Evolutionary conservation across 1,140 invertebrate genomes (phyloP).

Genomic region (Glomeris maerens): DNA sequence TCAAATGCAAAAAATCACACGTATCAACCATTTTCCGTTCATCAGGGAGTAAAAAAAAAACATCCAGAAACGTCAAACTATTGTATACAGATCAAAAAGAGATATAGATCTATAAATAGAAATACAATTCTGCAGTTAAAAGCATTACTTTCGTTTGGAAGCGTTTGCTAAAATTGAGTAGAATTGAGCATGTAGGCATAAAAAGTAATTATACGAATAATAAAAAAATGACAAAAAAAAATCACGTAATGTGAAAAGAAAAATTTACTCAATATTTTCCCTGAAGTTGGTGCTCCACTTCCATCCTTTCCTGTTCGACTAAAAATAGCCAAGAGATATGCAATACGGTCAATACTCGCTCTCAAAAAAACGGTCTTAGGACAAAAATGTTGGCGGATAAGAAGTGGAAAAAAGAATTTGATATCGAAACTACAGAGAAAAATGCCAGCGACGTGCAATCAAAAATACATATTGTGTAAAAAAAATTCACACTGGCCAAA

Average conservation of each 20-base stretch:
- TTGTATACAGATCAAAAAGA: too few relatives aligned
- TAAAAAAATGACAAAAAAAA: constrained; percentile 8
- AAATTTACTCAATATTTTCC: constrained; percentile 12
- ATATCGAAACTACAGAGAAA: too few relatives aligned
- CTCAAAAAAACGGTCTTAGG: background rate
- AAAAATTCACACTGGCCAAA: too few relatives aligned
- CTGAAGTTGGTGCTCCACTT: constrained; percentile 14
- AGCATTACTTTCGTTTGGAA: too few relatives aligned
- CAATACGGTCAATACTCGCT: background rate
- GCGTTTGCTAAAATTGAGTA: background rate
- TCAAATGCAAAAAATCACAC: constrained; percentile 9
- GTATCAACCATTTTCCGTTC: too few relatives aligned
- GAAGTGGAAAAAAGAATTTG: background rate
- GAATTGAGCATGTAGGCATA: background rate
- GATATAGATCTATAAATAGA: too few relatives aligned
- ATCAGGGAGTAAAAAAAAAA: too few relatives aligned
- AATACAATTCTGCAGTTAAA: too few relatives aligned
- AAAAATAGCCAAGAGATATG: background rate
- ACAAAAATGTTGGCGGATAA: background rate
- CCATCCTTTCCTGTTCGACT: constrained; percentile 11
- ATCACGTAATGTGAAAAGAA: background rate
- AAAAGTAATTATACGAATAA: too few relatives aligned
- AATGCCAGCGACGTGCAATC: too few relatives aligned
- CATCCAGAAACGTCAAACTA: too few relatives aligned
- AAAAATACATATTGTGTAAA: too few relatives aligned